A percentile compares a stretch with the other conserved stretches of the same genome.
These are phyloP conservation scores for Eurosta solidaginis DNA, from an alignment of 1,140 invertebrate species.

Conservation along the genomic window DNA sequence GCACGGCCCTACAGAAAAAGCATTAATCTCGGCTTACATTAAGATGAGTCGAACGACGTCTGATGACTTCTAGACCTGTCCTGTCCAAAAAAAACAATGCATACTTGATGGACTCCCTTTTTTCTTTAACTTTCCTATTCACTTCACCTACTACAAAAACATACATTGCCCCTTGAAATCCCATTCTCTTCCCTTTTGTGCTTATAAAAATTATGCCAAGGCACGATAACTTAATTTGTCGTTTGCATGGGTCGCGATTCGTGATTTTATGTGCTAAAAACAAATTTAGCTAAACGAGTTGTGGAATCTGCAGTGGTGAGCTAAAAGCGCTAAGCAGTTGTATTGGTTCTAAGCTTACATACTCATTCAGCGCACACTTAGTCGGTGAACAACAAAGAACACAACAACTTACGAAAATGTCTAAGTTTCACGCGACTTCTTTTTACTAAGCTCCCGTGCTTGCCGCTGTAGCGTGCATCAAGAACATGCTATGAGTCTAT, in stretches of 20 bases:
- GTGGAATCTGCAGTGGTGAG: neutral
- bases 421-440: constrained; percentile 16
- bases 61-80: no score
- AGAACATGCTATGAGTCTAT: neutral
- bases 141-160: neutral
- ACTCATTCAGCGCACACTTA: neutral
- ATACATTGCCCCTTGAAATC: neutral
- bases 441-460: neutral
- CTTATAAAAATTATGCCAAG: neutral
- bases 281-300: no score
- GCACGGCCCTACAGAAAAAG: no score
- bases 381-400: neutral
- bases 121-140: neutral
- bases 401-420: neutral
- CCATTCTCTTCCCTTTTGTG: neutral
- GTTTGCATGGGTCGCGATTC: neutral
- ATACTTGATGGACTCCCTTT: no score
- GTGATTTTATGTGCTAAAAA: neutral
- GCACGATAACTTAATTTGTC: constrained; percentile 24
- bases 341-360: neutral
- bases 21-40: no score
- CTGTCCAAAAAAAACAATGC: no score
- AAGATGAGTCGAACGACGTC: no score
- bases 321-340: neutral
- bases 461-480: neutral